Base-by-base conservation (phyloP, 2,797 vertebrate species). In the Gallinago nigripennis region DNA sequence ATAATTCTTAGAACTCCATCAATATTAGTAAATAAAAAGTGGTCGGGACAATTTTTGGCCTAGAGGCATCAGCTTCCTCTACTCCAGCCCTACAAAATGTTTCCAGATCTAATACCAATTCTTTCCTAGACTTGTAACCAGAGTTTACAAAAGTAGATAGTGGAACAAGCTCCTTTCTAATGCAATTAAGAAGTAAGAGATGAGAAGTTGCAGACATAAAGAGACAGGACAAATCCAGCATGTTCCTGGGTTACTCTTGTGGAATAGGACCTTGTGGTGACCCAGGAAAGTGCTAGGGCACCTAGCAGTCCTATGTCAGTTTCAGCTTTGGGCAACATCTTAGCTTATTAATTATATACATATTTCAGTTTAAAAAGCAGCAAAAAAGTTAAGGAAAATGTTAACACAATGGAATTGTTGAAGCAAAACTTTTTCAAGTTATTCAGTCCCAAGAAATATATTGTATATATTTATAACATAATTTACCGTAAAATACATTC, bases 231-330 rank as follows among this genome's bases (percentile, higher is more conserved):
- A 31, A 78, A 6, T 71, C 35, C 41, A 84, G 11, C 7, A 13
- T 23, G 17, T 24, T 70, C 16, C 18, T 73, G 73, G 9, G 30
- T 60, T n/a, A 39, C 8, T 13, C 2, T 3, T 12, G 5, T 37
- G n/a, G 30, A 56, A 18, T 33, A 21, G 56, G 23, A 46, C 23
- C 4, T 48, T 56, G 15, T 56, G 50, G 30, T 72, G 37, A 33
- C 8, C 10, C 31, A 46, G 70, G 27, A 73, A 64, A 3, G 1
- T 5, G 11, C 19, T 5, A 3, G 18, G 5, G 3, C 20, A 33
- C 6, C 23, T 56, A 0, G 1, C 15, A 64, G 24, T 48, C 35
- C 18, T 41, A 16, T 1, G 16, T 71, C 2, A 3, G 33, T 64
- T 61, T 12, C 48, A 20, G 27, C 31, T 71, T 76, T 68, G 16